Evolutionary conservation across 53 echinoderm and acorn worm genomes (phyloP), one percentile per base, ranked within the genome.

Genomic region (Arbacia lixula): DNA sequence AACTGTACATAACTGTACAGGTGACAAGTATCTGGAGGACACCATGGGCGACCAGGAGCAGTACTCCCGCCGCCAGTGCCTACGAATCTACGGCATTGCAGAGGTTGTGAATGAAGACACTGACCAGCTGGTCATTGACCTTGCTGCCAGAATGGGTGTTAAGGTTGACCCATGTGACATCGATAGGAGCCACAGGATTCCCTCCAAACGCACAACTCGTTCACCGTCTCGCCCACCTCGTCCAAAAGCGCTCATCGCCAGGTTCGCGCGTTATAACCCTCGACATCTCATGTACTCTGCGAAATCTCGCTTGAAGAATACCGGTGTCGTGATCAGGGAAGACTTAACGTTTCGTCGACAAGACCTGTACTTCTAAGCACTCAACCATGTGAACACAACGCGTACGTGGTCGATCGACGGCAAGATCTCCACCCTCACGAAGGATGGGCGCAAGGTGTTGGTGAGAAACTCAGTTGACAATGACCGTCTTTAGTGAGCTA

Each of bases 41-140:
- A 5, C 26, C 0, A 28, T 82, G 8, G 83, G 64, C 10, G 49
- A 64, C 1, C 83, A 64, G 3, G 65, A 82, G 49, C 83, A 82
- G 17, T 82, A 82, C 20, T 31, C 64, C 17, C 83, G 66, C 5
- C 40, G 83, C 4, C 43, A 64, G 19, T 65, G 83, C 29, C 63
- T 82, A 12, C 65, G 62, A 3, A 43, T 63, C 34, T 65, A 64
- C 65, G 83, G 83, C 41, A 29, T 82, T 12, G 21, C 29, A 3
- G 46, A 82, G 38, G 43, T 22, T 28, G 32, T 40, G 6, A 64
- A 63, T 32, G 83, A 82, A 24, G 64, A 82, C 27, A 82, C 83
- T 3, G 42, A 82, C 28, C 14, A 62, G 14, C 34, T 82, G 25
- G 36, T 65, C 63, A 63, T 82, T 4, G 50, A 82, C 0, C 11